A percentile compares a stretch with the other conserved stretches of the same genome.
phyloP scores from a whole-genome alignment of 2,113 vertebrate genomes.

The Cyanoramphus novaezelandiae region DNA sequence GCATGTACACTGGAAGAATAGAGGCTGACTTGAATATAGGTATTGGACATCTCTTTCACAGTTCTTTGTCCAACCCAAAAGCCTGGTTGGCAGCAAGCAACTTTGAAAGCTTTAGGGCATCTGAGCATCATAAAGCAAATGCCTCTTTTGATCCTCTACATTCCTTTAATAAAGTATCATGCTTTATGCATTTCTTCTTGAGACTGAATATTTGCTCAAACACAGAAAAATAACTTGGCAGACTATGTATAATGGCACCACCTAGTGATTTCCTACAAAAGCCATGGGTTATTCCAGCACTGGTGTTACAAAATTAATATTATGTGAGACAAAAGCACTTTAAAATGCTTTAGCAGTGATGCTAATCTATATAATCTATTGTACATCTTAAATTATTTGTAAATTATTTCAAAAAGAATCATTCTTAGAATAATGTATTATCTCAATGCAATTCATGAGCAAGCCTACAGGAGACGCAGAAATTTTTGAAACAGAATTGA shows the following conservation, averaged over 20 bases:
- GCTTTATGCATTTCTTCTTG: background rate
- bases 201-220: conserved; percentile 47
- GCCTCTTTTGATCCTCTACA: background rate
- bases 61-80: background rate
- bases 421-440: background rate
- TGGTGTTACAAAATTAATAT: background rate
- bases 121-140: background rate
- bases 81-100: background rate
- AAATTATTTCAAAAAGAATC: background rate
- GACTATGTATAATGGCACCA: background rate
- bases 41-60: background rate
- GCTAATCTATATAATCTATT: background rate
- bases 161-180: background rate
- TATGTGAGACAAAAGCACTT: background rate
- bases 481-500: background rate
- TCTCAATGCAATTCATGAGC: background rate
- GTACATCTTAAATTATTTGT: background rate
- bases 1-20: background rate
- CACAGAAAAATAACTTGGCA: background rate
- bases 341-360: background rate
- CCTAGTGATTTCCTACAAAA: conserved; percentile 15
- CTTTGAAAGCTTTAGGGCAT: background rate
- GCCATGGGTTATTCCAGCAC: background rate
- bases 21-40: background rate
- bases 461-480: background rate